A percentile compares a stretch with the other conserved stretches of the same genome.
Conservation (phyloP, 2,888 invertebrate genomes). For the Sesia apiformis region DNA sequence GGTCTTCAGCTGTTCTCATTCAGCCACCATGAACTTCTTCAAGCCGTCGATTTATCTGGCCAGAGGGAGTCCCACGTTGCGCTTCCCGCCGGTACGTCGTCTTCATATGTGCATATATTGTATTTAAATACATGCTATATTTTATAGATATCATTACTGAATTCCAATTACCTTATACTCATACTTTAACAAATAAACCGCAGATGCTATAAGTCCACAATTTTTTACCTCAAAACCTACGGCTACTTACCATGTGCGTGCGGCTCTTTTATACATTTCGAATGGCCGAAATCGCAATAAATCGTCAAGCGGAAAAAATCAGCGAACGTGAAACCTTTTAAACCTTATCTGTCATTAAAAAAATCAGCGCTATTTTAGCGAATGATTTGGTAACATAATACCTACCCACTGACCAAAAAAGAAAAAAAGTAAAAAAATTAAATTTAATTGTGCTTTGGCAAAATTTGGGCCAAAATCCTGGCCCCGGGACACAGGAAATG, state of each 20-base stretch:
- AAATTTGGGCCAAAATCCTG: constrained; percentile 48
- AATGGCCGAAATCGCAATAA: constrained; percentile 9
- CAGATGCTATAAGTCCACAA: background rate
- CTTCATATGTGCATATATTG: too few species aligned
- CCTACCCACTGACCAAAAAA: constrained; percentile 60
- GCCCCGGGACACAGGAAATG: constrained; percentile 65
- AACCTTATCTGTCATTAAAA: constrained; percentile 36
- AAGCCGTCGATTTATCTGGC: too few species aligned
- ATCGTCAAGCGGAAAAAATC: constrained; percentile 20
- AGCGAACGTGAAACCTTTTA: constrained; percentile 21
- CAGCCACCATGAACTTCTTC: too few species aligned
- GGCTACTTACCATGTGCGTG: constrained; percentile 29
- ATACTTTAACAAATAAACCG: background rate
- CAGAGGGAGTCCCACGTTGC: too few species aligned
- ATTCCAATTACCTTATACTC: too few species aligned
- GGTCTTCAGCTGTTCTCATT: too few species aligned
- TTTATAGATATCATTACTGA: too few species aligned
- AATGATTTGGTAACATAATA: constrained; percentile 51
- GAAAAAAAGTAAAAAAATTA: constrained; percentile 20
- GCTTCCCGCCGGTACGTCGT: too few species aligned
- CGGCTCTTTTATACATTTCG: background rate
- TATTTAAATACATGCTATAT: too few species aligned
- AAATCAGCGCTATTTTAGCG: constrained; percentile 30
- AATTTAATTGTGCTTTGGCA: constrained; percentile 56
- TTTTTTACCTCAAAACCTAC: constrained; percentile 5